phyloP scores from a whole-genome alignment of 1,140 invertebrate species.

The Condylostylus longicornis region DNA sequence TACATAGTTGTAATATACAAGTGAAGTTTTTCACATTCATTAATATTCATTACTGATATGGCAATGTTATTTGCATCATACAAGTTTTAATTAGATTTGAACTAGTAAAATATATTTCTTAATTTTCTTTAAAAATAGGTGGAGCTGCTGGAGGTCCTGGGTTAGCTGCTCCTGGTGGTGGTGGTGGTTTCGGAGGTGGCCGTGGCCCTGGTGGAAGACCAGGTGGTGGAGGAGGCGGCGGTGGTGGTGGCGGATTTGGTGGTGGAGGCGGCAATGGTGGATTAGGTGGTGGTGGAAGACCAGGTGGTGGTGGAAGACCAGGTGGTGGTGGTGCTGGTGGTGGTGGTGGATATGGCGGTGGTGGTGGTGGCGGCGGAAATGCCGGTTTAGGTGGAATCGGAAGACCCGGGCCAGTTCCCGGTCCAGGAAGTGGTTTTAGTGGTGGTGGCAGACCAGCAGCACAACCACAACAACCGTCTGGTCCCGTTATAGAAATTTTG shows the following conservation, averaged over 20 bases:
- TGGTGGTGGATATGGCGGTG: slow-evolving; percentile 17
- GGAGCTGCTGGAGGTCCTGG: slow-evolving; percentile 24
- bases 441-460: slow-evolving; percentile 1
- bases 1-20: no score
- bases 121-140: slow-evolving; percentile 21
- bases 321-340: slow-evolving; percentile 16
- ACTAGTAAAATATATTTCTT: no score
- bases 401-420: slow-evolving; percentile 13
- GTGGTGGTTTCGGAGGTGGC: slow-evolving; percentile 9
- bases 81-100: not conserved
- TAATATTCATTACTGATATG: no score
- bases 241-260: slow-evolving; percentile 7
- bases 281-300: slow-evolving; percentile 10
- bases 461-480: slow-evolving; percentile 11
- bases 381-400: slow-evolving; percentile 23
- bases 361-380: slow-evolving; percentile 22
- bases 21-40: no score
- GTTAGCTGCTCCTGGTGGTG: slow-evolving; percentile 27
- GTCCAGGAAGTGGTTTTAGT: slow-evolving; percentile 7
- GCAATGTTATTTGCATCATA: not conserved
- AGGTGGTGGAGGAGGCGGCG: slow-evolving; percentile 4
- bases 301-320: slow-evolving; percentile 17
- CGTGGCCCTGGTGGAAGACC: slow-evolving; percentile 12
- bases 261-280: slow-evolving; percentile 8
- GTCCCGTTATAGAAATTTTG: slow-evolving; percentile 35